These are phyloP conservation scores for Steinernema feltiae DNA, from an alignment of 1,140 invertebrate species.

Conservation along the genomic window DNA sequence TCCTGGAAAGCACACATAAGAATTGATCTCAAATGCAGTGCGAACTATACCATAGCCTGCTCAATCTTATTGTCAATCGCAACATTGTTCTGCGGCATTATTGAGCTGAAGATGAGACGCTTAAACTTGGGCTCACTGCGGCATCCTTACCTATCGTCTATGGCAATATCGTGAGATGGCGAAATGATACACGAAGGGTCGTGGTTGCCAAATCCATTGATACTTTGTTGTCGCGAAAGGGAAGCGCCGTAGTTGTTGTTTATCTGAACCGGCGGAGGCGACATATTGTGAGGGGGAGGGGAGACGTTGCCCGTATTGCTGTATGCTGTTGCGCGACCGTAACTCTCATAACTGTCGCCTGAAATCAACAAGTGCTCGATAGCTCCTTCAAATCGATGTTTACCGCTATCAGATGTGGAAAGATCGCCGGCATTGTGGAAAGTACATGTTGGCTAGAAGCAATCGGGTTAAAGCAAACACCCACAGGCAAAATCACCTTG, in stretches of 20 bases:
- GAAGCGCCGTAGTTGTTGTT: not conserved
- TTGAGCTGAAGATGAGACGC: too few relatives aligned
- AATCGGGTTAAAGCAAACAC: not conserved
- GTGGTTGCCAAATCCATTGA: not conserved
- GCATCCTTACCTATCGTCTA: not conserved
- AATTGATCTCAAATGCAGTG: slow-evolving; percentile 12
- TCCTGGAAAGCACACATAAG: slow-evolving; percentile 45
- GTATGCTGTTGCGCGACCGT: too few relatives aligned
- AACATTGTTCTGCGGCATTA: too few relatives aligned
- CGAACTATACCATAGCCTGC: slow-evolving; percentile 54
- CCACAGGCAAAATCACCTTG: not conserved
- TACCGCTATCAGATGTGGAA: not conserved
- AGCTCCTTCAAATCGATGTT: not conserved
- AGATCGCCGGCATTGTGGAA: not conserved
- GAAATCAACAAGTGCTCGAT: too few relatives aligned
- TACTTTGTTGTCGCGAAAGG: not conserved
- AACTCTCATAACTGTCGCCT: not conserved
- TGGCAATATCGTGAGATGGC: not conserved
- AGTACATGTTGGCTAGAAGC: not conserved
- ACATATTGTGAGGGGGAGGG: not conserved
- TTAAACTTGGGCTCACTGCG: not conserved
- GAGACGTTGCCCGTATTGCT: not conserved
- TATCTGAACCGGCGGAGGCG: not conserved
- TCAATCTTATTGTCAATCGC: slow-evolving; percentile 55
- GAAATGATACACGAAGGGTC: not conserved